These are phyloP conservation scores for Lycaena phlaeas DNA, from an alignment of 2,888 invertebrate species.

Conservation along the genomic window DNA sequence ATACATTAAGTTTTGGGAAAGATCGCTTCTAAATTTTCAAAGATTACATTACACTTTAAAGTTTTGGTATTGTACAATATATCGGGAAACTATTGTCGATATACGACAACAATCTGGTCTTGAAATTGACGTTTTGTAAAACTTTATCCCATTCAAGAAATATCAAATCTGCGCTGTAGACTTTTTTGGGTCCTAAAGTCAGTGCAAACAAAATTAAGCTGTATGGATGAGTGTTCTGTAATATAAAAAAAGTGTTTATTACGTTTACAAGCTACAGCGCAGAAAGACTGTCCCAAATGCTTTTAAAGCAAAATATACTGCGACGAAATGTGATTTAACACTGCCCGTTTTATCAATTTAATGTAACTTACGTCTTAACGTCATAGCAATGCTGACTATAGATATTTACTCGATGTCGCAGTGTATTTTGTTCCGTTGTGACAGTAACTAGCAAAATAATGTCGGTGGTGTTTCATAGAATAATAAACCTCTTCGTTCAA, in stretches of 20 bases:
- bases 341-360: background rate
- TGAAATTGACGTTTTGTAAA: too few species aligned
- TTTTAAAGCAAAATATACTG: slow-evolving; percentile 25
- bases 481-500: slow-evolving; percentile 55
- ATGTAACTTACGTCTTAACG: too few species aligned
- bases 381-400: background rate
- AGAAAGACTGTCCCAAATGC: slow-evolving; percentile 20
- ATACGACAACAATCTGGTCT: too few species aligned
- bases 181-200: slow-evolving; percentile 1
- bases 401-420: slow-evolving; percentile 16
- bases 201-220: background rate
- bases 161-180: slow-evolving; percentile 5
- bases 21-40: too few species aligned
- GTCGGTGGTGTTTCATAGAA: slow-evolving; percentile 46
- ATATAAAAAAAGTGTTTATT: slow-evolving; percentile 5
- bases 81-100: too few species aligned
- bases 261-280: slow-evolving; percentile 20
- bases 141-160: slow-evolving; percentile 3
- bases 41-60: too few species aligned
- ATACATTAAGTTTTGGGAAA: too few species aligned
- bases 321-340: slow-evolving; percentile 12
- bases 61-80: background rate
- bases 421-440: slow-evolving; percentile 27
- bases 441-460: slow-evolving; percentile 47
- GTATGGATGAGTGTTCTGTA: slow-evolving; percentile 9